Evolutionary conservation across 1,140 invertebrate genomes (phyloP).

Genomic region (Armadillidium nasatum): DNA sequence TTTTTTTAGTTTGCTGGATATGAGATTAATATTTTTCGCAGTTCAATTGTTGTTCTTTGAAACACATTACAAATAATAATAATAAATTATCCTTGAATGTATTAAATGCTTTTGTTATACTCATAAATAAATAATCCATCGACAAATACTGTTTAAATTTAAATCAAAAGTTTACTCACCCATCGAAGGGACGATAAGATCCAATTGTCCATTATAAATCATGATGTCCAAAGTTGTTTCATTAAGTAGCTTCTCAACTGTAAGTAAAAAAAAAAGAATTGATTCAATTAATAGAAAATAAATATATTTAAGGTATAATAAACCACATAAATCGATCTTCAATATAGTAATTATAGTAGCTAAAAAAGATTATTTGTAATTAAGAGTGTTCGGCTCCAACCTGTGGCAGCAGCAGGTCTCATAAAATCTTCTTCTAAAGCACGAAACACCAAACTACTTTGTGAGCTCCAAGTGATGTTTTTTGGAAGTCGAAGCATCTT

Average conservation of each 20-base stretch:
- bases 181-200: neutral
- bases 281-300: no score
- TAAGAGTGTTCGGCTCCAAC: neutral
- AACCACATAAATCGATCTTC: no score
- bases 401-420: neutral
- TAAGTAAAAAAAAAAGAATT: neutral
- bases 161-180: slow-evolving; percentile 2
- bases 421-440: neutral
- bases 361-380: neutral
- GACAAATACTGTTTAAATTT: no score
- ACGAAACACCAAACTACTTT: neutral
- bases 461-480: neutral
- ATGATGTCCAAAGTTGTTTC: neutral
- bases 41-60: no score
- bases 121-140: no score
- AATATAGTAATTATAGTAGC: neutral
- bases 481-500: neutral
- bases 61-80: no score
- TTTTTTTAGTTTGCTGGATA: no score
- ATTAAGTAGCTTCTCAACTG: slow-evolving; percentile 10
- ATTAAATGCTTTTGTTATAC: no score
- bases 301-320: no score
- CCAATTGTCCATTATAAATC: slow-evolving; percentile 14
- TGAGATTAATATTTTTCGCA: no score
- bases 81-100: no score